Conservation (phyloP, 2,113 vertebrate genomes). For the Malurus alboscapulatus region DNA sequence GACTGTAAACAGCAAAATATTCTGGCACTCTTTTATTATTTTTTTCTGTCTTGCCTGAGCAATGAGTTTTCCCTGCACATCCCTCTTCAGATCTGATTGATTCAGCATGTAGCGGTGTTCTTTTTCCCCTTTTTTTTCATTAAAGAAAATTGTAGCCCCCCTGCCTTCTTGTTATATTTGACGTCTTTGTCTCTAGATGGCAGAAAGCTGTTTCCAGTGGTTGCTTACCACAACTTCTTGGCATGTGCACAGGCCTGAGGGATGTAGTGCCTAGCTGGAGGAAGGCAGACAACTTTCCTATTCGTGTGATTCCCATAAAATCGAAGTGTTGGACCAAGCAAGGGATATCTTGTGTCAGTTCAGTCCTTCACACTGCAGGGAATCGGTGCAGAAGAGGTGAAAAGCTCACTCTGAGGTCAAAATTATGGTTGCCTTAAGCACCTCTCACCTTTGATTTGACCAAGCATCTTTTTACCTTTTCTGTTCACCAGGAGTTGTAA, state of each 20-base stretch:
- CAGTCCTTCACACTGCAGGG: neutral
- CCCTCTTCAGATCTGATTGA: neutral
- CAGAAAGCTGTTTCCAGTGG: constrained; percentile 36
- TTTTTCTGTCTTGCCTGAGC: neutral
- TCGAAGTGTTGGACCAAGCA: neutral
- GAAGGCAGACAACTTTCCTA: neutral
- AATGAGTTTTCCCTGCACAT: constrained; percentile 14
- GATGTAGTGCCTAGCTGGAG: constrained; percentile 23
- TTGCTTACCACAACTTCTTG: constrained; percentile 26
- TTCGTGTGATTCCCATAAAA: neutral
- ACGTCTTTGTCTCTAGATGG: constrained; percentile 41
- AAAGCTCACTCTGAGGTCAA: neutral
- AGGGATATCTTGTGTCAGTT: accelerated
- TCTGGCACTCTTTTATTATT: neutral
- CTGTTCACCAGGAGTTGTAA: neutral
- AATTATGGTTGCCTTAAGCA: neutral
- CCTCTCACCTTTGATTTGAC: neutral
- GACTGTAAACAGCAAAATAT: constrained; percentile 46
- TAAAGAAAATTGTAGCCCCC: neutral
- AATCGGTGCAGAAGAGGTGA: neutral
- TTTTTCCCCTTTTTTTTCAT: neutral
- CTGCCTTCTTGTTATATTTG: neutral
- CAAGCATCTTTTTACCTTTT: neutral
- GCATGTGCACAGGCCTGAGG: neutral
- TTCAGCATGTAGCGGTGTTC: neutral